These are phyloP conservation scores for Felis chaus DNA, from an alignment of 2,113 vertebrate genomes.

Conservation along the genomic window DNA sequence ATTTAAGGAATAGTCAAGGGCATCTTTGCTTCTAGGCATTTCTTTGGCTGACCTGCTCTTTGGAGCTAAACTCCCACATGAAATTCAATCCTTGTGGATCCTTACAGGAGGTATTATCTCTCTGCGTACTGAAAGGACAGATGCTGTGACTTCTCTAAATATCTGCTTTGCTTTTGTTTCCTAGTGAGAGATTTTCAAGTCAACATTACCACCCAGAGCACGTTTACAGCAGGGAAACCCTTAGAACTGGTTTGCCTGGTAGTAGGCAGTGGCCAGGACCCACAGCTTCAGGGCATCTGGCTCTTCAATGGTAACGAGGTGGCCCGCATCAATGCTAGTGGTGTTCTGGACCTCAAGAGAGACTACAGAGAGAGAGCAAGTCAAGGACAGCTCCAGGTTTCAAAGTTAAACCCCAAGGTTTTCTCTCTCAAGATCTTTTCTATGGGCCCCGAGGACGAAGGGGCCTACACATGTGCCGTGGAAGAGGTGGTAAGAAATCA, in stretches of 20 bases:
- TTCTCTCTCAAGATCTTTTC: conserved; percentile 85
- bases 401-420: conserved; percentile 77
- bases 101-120: neutral
- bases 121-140: neutral
- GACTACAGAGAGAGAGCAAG: conserved; percentile 77
- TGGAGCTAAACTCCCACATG: neutral
- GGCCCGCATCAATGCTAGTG: conserved; percentile 84
- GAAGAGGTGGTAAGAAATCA: conserved; percentile 78
- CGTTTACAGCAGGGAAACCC: conserved; percentile 82
- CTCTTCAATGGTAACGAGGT: conserved; percentile 74
- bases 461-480: conserved; percentile 86
- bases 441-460: conserved; percentile 84
- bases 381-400: conserved; percentile 82
- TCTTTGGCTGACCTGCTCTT: neutral
- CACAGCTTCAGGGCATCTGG: conserved; percentile 87
- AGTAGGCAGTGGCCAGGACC: conserved; percentile 63
- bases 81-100: neutral
- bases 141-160: neutral
- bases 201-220: conserved; percentile 58
- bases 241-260: conserved; percentile 85
- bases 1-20: neutral
- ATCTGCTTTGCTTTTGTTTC: conserved; percentile 60
- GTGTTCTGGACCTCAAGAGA: conserved; percentile 78
- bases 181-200: conserved; percentile 81
- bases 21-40: neutral